Base-by-base conservation (phyloP, 2,113 vertebrate species). In the Oryzias javanicus region DNA sequence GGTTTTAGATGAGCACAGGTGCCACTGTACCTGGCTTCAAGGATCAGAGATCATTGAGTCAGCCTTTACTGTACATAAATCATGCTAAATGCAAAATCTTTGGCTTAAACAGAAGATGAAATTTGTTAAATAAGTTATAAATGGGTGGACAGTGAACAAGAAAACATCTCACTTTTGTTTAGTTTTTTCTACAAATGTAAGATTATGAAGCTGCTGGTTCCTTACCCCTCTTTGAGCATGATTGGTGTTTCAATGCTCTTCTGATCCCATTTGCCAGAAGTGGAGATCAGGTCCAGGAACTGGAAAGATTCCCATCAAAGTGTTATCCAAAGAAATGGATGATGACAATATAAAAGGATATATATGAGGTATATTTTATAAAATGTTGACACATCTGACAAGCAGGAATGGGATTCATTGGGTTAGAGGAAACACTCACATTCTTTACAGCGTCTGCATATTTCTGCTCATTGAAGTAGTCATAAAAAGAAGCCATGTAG, bases 381-480 rank as follows among this genome's bases (percentile, higher is more conserved):
- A 35, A 35, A 35, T 35, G 35, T 10, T 35, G 35, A 35, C 24
- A 45, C 35, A 19, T 52, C 19, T 49, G 42, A 65, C 16, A 40
- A 13, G 25, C 49, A 48, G 49, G 24, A 49, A 24, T 54, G 1
- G 55, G 46, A 67, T 69, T 27, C 55, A 27, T 13, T 22, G 58
- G 13, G 19, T 17, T 3, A 8, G 41, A 65, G 27, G 52, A 52
- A 5, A 49, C 55, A 93, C 97, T 93, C 80, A 98, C 97, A 46
- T 99, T 98, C 89, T 96, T 98, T 70, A 99, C 97, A 44, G 97
- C 94, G 12, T 98, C 97, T 1, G 94, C 94, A n/a, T 98, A 98
- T 84, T 98, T 98, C 85, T 98, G 95, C 76, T 99, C 97, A 42
- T 98, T 98, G 90, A 99, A 99, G 89, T 95, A 94, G 75, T 98